Evolutionary conservation across 2,888 invertebrate species (phyloP).

Genomic region (Poecilobothrus nobilitatus): DNA sequence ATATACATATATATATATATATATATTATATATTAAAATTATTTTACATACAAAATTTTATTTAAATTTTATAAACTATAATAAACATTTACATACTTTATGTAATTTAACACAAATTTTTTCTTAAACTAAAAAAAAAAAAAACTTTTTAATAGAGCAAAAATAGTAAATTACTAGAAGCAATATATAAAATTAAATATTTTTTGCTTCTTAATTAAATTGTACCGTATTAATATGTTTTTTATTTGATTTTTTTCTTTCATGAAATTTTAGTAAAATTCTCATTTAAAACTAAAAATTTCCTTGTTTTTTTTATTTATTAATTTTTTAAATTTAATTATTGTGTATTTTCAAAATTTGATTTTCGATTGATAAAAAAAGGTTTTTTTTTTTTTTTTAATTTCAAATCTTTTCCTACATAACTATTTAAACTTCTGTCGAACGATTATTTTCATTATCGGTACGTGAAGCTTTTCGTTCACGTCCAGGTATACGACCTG

Average conservation of each 20-base stretch:
- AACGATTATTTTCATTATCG: constrained; percentile 44
- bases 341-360: constrained; percentile 1
- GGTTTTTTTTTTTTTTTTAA: background rate
- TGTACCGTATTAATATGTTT: too few species aligned
- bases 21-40: background rate
- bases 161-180: too few species aligned
- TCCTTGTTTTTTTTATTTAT: background rate
- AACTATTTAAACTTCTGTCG: constrained; percentile 39
- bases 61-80: background rate
- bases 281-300: too few species aligned
- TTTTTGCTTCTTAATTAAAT: background rate
- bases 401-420: background rate
- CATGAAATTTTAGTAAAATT: too few species aligned
- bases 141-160: background rate
- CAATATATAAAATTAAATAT: background rate
- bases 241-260: too few species aligned
- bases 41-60: background rate
- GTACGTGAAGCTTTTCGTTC: constrained; percentile 51
- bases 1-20: background rate
- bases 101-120: background rate
- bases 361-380: background rate
- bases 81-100: background rate
- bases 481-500: constrained; percentile 41
- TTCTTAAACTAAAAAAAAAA: background rate
- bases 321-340: background rate